Evolutionary conservation across 1,140 invertebrate species (phyloP).

Genomic region (Pinna nobilis): DNA sequence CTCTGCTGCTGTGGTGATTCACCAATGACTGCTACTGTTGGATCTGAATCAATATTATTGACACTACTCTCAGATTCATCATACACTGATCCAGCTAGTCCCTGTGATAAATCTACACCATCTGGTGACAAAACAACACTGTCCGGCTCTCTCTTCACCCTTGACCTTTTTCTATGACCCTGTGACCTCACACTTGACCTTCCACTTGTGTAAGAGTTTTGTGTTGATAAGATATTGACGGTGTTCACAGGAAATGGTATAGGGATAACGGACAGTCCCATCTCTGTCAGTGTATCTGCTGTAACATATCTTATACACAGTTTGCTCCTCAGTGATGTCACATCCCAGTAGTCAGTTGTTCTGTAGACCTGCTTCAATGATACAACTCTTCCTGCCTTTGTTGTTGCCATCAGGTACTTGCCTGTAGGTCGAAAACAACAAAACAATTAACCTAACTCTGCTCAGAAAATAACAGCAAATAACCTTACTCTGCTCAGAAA

Average conservation of each 20-base stretch:
- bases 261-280: conserved; percentile 9
- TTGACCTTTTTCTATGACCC: too few species aligned
- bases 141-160: not conserved
- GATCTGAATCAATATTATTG: too few species aligned
- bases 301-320: conserved; percentile 26
- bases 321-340: conserved; percentile 8
- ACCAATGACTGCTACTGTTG: too few species aligned
- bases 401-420: conserved; percentile 27
- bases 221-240: too few species aligned
- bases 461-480: not conserved
- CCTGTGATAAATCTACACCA: not conserved
- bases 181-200: too few species aligned
- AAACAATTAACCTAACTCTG: too few species aligned
- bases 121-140: too few species aligned
- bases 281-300: conserved; percentile 11
- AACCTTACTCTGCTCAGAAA: too few species aligned
- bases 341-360: conserved; percentile 20
- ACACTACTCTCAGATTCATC: too few species aligned
- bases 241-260: conserved; percentile 15
- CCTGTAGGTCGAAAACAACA: conserved; percentile 7
- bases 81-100: conserved; percentile 3
- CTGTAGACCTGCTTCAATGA: not conserved
- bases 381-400: conserved; percentile 27
- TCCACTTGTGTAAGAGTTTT: too few species aligned
- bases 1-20: too few species aligned